These are phyloP conservation scores for Minunthozetes semirufus DNA, from an alignment of 2,888 invertebrate species.

Conservation along the genomic window DNA sequence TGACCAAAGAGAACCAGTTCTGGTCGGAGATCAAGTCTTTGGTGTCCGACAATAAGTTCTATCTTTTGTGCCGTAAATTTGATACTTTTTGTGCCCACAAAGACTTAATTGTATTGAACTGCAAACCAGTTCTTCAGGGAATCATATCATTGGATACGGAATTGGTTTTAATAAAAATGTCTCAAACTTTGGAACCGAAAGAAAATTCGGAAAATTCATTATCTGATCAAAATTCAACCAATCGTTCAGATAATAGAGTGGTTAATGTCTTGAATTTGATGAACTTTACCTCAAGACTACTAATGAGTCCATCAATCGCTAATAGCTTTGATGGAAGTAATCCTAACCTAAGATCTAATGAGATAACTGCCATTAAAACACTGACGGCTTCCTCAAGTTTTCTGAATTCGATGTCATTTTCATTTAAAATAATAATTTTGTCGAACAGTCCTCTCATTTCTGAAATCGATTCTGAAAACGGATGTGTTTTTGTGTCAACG, in stretches of 20 bases:
- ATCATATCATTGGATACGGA: conserved; percentile 27
- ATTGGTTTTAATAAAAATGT: conserved; percentile 17
- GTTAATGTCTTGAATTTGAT: conserved; percentile 16
- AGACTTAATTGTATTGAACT: conserved; percentile 20
- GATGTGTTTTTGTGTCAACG: conserved; percentile 28
- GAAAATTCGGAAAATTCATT: background rate
- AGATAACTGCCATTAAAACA: background rate
- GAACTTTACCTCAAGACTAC: conserved; percentile 20
- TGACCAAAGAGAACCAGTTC: background rate
- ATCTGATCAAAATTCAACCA: background rate
- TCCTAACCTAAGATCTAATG: background rate
- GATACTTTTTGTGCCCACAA: background rate
- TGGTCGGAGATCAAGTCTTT: background rate
- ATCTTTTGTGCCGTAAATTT: background rate
- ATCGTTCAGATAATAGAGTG: background rate
- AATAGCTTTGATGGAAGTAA: background rate
- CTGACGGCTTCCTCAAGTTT: conserved; percentile 17
- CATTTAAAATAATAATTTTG: conserved; percentile 12
- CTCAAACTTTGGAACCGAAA: background rate
- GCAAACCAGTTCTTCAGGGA: conserved; percentile 35
- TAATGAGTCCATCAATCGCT: background rate
- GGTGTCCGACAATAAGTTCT: background rate
- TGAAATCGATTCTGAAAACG: conserved; percentile 30
- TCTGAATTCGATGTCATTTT: conserved; percentile 8
- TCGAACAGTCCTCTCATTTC: conserved; percentile 5